phyloP scores from a whole-genome alignment of 2,888 invertebrate genomes.

The Maniola hyperantus region DNA sequence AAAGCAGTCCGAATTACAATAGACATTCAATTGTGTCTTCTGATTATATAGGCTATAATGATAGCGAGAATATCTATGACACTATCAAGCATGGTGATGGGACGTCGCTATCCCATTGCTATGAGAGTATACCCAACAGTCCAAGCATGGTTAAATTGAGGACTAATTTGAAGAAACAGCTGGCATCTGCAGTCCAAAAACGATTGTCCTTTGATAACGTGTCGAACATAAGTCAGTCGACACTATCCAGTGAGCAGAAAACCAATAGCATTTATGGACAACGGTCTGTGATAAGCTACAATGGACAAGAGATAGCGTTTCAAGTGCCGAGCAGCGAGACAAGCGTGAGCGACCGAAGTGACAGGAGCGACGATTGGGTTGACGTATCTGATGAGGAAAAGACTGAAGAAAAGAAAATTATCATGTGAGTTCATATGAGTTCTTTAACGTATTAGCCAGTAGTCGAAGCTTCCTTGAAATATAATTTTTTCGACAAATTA shows the following conservation, averaged over 20 bases:
- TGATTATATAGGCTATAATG: slow-evolving; percentile 71
- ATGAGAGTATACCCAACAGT: slow-evolving; percentile 83
- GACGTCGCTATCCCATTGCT: slow-evolving; percentile 80
- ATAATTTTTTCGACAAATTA: too few species aligned
- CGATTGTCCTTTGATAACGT: slow-evolving; percentile 74
- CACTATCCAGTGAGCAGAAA: slow-evolving; percentile 83
- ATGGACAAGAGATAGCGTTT: slow-evolving; percentile 76
- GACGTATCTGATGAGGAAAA: slow-evolving; percentile 84
- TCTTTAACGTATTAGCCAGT: not conserved
- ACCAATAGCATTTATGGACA: slow-evolving; percentile 84
- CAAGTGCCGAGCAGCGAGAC: slow-evolving; percentile 82
- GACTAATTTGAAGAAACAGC: slow-evolving; percentile 65
- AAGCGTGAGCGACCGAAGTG: slow-evolving; percentile 83
- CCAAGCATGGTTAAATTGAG: slow-evolving; percentile 74
- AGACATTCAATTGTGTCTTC: slow-evolving; percentile 68
- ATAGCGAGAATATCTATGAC: slow-evolving; percentile 84
- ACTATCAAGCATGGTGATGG: slow-evolving; percentile 82
- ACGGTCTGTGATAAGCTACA: slow-evolving; percentile 75
- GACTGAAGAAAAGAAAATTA: slow-evolving; percentile 75
- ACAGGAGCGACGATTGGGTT: slow-evolving; percentile 86
- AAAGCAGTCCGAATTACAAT: slow-evolving; percentile 67
- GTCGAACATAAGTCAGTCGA: slow-evolving; percentile 77
- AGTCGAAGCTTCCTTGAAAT: not conserved
- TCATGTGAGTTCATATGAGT: slow-evolving; percentile 81
- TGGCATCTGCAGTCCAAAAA: slow-evolving; percentile 66